Evolutionary conservation across 2,797 vertebrate genomes (phyloP).

Genomic region (Phylloscopus collybita): DNA sequence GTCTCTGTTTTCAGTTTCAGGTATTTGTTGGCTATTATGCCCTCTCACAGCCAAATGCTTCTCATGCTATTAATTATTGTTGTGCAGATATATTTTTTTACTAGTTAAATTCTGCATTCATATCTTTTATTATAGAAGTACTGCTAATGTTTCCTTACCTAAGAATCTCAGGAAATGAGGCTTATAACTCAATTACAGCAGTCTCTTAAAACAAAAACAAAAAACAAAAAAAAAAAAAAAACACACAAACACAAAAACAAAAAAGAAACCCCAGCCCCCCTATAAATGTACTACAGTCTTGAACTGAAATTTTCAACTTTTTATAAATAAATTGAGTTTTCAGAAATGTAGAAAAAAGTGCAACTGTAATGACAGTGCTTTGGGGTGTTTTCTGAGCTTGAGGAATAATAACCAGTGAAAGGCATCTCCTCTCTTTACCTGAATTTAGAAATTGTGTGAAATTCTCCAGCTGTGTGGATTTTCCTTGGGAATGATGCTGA

Average conservation of each 20-base stretch:
- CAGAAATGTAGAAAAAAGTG: not conserved
- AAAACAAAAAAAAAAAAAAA: not conserved
- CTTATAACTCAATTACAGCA: not conserved
- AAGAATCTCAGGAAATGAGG: not conserved
- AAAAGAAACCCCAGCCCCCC: not conserved
- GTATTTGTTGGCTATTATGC: not conserved
- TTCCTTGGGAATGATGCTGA: not conserved
- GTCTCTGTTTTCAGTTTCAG: not conserved
- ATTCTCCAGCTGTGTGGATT: not conserved
- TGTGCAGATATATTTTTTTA: not conserved
- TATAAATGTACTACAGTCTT: not conserved
- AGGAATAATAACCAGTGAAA: not conserved
- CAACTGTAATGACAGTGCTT: not conserved
- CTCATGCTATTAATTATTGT: not conserved
- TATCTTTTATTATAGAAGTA: not conserved
- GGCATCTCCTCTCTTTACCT: not conserved
- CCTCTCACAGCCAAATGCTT: not conserved
- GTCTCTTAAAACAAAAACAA: not conserved
- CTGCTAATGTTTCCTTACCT: not conserved
- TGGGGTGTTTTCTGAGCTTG: not conserved
- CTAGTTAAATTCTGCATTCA: not conserved
- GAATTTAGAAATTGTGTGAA: not conserved
- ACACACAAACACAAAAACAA: too few species aligned
- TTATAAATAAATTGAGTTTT: not conserved
- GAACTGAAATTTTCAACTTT: not conserved